Evolutionary conservation across 2,113 vertebrate genomes (phyloP).

Genomic region (Sylvilagus bachmani): DNA sequence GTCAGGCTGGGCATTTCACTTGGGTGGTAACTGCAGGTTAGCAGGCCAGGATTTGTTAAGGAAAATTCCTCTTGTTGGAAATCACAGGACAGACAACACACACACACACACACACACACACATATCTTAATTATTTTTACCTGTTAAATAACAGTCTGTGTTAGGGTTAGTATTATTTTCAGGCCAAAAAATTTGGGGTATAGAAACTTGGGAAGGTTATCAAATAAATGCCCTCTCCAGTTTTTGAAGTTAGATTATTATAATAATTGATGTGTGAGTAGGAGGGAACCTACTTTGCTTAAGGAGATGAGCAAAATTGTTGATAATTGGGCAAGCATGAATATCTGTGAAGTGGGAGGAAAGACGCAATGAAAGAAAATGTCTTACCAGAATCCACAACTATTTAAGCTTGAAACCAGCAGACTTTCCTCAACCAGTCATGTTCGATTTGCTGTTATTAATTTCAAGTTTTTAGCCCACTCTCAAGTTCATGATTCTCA

Average conservation of each 20-base stretch:
- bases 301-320: conserved; percentile 44
- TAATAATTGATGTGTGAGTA: conserved; percentile 51
- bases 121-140: conserved; percentile 57
- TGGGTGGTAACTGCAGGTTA: background rate
- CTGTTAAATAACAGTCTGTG: conserved; percentile 26
- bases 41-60: background rate
- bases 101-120: background rate
- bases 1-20: background rate
- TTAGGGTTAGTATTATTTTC: background rate
- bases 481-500: background rate
- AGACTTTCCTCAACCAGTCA: background rate
- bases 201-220: conserved; percentile 1
- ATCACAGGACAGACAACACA: background rate
- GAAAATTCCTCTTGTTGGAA: conserved; percentile 37
- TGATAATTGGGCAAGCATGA: conserved; percentile 33
- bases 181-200: background rate
- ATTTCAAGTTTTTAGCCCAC: background rate
- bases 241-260: conserved; percentile 52
- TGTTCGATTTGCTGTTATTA: background rate
- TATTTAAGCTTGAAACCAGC: background rate
- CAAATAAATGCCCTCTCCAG: background rate
- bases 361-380: conserved; percentile 23
- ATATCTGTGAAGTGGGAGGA: conserved; percentile 39
- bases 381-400: background rate
- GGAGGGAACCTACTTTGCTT: conserved; percentile 27